Percentiles rank a stretch among this genome's conserved stretches.
phyloP scores from a whole-genome alignment of 64 coral and sea anemone genomes.

The Acropora yongei region DNA sequence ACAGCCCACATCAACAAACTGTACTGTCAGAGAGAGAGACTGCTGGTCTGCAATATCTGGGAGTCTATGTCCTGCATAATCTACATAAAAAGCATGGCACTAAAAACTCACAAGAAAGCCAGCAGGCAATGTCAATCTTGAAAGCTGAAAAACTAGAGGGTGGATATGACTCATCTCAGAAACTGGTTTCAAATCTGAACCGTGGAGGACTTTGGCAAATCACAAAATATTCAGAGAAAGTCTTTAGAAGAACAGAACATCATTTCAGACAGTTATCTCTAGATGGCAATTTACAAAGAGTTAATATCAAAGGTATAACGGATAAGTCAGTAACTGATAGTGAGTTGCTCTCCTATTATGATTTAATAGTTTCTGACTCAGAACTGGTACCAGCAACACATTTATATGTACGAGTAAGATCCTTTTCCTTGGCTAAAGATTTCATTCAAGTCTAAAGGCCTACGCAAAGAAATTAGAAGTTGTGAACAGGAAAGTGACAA shows the following conservation, averaged over 20 bases:
- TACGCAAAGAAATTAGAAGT: no score
- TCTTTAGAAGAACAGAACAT: constrained; percentile 11
- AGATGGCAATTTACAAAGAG: neutral
- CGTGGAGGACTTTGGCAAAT: constrained; percentile 38
- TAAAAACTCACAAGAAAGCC: constrained; percentile 41
- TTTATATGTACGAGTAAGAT: neutral
- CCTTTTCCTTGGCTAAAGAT: no score
- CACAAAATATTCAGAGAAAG: neutral
- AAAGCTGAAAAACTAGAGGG: constrained; percentile 61
- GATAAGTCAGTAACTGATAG: constrained; percentile 11
- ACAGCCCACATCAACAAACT: no score
- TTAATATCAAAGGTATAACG: constrained; percentile 12
- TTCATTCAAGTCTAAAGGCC: no score
- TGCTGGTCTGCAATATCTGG: constrained; percentile 13
- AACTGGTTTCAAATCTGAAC: constrained; percentile 28
- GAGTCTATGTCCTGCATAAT: constrained; percentile 59
- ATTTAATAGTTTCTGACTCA: constrained; percentile 7
- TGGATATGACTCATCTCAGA: neutral
- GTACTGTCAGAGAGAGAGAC: constrained; percentile 33
- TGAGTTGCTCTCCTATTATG: constrained; percentile 12
- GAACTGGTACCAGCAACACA: neutral
- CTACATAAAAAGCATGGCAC: constrained; percentile 40
- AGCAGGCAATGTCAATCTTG: constrained; percentile 62
- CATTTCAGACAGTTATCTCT: constrained; percentile 16
- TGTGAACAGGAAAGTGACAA: no score